Base-by-base conservation (phyloP, 2,113 vertebrate genomes). In the Hemiprocne comata region DNA sequence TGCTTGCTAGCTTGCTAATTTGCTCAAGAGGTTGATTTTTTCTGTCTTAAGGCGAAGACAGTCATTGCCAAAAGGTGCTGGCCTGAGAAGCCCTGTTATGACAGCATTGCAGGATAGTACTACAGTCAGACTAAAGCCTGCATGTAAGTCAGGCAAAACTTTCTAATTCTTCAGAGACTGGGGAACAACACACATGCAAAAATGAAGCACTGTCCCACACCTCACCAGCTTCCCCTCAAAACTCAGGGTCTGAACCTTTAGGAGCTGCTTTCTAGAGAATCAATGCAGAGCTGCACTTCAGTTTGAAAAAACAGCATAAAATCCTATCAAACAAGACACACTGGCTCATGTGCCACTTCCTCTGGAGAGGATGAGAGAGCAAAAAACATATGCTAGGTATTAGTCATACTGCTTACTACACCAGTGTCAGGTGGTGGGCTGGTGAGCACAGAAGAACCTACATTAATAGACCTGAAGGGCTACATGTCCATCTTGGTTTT, bases 391-490 rank as follows among this genome's bases (percentile, higher is more conserved):
- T 93, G 90, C 48, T n/a, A 7, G 21, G 13, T 69, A 61, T 93
- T 94, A 94, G 76, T 96, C 95, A 95, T 19, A 24, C 13, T 75
- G 46, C 93, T 94, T 36, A 70, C 81, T 90, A 89, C 48, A 42
- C 18, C 8, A 1, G 29, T 64, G 55, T 58, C 64, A 77, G 82
- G 90, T 28, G 11, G 54, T 77, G 87, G 61, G 81, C 55, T 85
- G 70, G 28, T 57, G 40, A 80, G 73, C 42, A 17, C 58, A 17
- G 38, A 3, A 79, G 62, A 93, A 51, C 55, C 51, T 62, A 46
- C 53, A 77, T 58, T 33, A 80, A 62, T n/a, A 80, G 55, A 88
- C 64, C 48, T 76, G n/a, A 76, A 80, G 72, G 64, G 72, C 60
- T 70, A 5, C 46, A 21, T 17, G 34, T 46, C 83, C 1, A 0